Evolutionary conservation across 1,140 invertebrate genomes (phyloP).

Genomic region (Drosophila baimaii): DNA sequence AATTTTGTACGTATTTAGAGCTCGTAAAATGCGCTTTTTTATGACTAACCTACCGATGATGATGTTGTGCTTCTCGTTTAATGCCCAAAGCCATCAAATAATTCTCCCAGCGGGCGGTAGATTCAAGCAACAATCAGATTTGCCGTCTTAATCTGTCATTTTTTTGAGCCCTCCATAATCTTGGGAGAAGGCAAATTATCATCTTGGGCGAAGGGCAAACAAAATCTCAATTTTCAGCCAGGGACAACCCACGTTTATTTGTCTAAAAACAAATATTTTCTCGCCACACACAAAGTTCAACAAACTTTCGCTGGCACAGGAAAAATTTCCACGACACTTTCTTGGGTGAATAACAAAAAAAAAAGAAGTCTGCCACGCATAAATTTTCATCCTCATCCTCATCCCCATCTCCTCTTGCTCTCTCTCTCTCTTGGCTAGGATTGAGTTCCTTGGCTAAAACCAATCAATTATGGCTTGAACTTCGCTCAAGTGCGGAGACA

Average conservation of each 20-base stretch:
- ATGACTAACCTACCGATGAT: conserved; percentile 1
- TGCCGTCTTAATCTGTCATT: conserved; percentile 5
- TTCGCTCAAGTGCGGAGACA: conserved; percentile 23
- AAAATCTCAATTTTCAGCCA: conserved; percentile 2
- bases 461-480: conserved; percentile 63
- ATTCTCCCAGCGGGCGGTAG: not conserved
- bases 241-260: conserved; percentile 20
- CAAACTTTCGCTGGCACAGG: conserved; percentile 52
- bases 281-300: conserved; percentile 50
- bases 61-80: conserved; percentile 12
- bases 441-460: conserved; percentile 40
- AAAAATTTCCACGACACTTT: conserved; percentile 38
- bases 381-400: conserved; percentile 38
- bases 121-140: conserved; percentile 17
- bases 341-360: not conserved
- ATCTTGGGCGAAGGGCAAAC: not conserved
- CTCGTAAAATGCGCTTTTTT: conserved; percentile 47
- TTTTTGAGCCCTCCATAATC: not conserved
- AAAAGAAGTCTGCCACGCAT: conserved; percentile 45
- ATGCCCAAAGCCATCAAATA: conserved; percentile 17
- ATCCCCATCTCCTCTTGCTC: conserved; percentile 9
- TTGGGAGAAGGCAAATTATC: not conserved
- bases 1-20: conserved; percentile 50
- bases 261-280: conserved; percentile 25
- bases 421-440: not conserved